Evolutionary conservation across 2,888 invertebrate genomes (phyloP).

Genomic region (Penaeus monodon): DNA sequence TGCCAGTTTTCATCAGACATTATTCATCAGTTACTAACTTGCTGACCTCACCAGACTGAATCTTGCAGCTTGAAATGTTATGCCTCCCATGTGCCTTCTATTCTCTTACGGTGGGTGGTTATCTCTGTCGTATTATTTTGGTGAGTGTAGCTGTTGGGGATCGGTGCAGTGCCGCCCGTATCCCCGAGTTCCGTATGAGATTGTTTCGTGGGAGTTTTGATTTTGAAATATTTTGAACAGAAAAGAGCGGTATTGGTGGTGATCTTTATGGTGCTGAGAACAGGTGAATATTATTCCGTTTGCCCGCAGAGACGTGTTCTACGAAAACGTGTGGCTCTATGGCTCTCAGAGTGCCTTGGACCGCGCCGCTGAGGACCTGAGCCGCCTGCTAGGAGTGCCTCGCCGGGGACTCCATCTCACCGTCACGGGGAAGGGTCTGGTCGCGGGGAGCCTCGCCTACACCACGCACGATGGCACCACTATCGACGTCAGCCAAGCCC

Average conservation of each 20-base stretch:
- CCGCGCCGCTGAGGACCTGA: conserved; percentile 55
- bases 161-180: too few relatives aligned
- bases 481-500: conserved; percentile 53
- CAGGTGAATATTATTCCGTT: background rate
- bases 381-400: conserved; percentile 56
- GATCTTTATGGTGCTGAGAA: background rate
- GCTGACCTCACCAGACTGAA: too few relatives aligned
- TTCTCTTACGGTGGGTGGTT: too few relatives aligned
- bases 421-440: conserved; percentile 64
- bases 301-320: conserved; percentile 60
- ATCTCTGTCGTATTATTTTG: too few relatives aligned
- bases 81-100: too few relatives aligned
- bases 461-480: conserved; percentile 54
- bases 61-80: too few relatives aligned
- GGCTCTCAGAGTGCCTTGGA: conserved; percentile 50
- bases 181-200: too few relatives aligned
- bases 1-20: too few relatives aligned
- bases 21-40: too few relatives aligned
- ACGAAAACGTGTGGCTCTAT: conserved; percentile 60
- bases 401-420: conserved; percentile 60
- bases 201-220: too few relatives aligned
- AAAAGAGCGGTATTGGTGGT: background rate
- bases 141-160: too few relatives aligned
- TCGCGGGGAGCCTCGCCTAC: conserved; percentile 57
- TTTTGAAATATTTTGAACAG: background rate